These are phyloP conservation scores for Nudaria mundana DNA, from an alignment of 2,888 invertebrate genomes.

Conservation along the genomic window DNA sequence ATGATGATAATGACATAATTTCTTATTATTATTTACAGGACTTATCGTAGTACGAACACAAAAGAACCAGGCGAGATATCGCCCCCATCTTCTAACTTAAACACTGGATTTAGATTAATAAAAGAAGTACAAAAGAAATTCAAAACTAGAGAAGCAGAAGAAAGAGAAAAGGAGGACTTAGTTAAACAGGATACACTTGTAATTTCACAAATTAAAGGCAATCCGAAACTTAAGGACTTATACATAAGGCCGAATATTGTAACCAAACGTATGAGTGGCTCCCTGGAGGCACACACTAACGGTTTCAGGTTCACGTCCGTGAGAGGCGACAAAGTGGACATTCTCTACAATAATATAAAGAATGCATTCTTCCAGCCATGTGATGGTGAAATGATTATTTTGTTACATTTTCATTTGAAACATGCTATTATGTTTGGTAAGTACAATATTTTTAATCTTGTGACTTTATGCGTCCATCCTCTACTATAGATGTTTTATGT, in stretches of 20 bases:
- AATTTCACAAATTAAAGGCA: slow-evolving; percentile 96
- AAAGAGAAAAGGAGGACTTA: slow-evolving; percentile 98
- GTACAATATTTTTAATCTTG: too few species aligned
- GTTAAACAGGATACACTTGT: slow-evolving; percentile 99
- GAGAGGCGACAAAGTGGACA: slow-evolving; percentile 99
- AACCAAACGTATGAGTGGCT: slow-evolving; percentile 96
- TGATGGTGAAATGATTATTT: slow-evolving; percentile 99
- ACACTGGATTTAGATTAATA: slow-evolving; percentile 97
- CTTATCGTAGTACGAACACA: slow-evolving; percentile 97
- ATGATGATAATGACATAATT: too few species aligned
- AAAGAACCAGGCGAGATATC: slow-evolving; percentile 98
- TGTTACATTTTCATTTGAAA: slow-evolving; percentile 98
- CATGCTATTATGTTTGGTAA: slow-evolving; percentile 99
- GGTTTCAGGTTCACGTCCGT: slow-evolving; percentile 99
- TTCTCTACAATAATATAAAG: slow-evolving; percentile 99
- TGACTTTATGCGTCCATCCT: too few species aligned
- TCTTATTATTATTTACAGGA: slow-evolving; percentile 75
- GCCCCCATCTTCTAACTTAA: slow-evolving; percentile 96
- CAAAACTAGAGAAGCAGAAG: slow-evolving; percentile 98
- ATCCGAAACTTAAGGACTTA: slow-evolving; percentile 98
- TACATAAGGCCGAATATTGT: slow-evolving; percentile 99
- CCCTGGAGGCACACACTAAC: slow-evolving; percentile 97
- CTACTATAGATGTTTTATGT: too few species aligned
- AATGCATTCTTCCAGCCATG: slow-evolving; percentile 99
- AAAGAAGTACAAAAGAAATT: slow-evolving; percentile 99